Conservation (phyloP, 2,113 vertebrate genomes). For the Microcebus jonahi region DNA sequence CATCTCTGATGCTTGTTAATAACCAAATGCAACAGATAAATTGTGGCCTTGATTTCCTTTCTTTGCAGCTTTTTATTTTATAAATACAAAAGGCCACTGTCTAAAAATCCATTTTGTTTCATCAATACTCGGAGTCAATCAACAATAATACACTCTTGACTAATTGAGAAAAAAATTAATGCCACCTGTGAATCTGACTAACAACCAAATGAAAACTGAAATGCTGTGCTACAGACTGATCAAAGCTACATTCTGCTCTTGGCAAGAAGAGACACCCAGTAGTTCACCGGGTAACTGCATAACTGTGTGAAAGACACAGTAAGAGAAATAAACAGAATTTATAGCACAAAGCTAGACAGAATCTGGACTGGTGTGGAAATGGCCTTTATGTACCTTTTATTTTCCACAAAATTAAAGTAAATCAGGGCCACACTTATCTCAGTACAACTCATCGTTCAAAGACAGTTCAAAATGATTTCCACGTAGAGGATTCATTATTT, state of each 20-base stretch:
- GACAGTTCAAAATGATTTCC: constrained; percentile 33
- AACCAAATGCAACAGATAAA: neutral
- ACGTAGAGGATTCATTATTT: neutral
- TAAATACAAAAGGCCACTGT: neutral
- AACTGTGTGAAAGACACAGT: neutral
- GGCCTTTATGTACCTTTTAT: neutral
- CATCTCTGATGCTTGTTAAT: neutral
- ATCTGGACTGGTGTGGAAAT: neutral
- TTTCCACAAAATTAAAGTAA: constrained; percentile 34
- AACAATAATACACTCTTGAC: constrained; percentile 4
- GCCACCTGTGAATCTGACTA: constrained; percentile 7
- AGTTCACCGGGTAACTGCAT: neutral
- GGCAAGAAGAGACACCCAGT: neutral
- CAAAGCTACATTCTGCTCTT: neutral
- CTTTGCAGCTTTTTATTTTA: constrained; percentile 26
- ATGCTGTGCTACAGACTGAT: neutral
- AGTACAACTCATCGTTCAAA: neutral
- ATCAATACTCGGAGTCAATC: neutral
- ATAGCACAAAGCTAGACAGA: neutral
- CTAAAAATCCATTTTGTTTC: constrained; percentile 41
- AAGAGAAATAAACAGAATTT: neutral
- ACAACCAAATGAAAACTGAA: neutral
- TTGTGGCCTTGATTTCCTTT: neutral
- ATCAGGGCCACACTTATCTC: neutral
- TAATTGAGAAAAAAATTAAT: constrained; percentile 31